Evolutionary conservation across 92 coral and sea anemone species (phyloP), one percentile per base, ranked within the genome.

Genomic region (Nematostella vectensis): DNA sequence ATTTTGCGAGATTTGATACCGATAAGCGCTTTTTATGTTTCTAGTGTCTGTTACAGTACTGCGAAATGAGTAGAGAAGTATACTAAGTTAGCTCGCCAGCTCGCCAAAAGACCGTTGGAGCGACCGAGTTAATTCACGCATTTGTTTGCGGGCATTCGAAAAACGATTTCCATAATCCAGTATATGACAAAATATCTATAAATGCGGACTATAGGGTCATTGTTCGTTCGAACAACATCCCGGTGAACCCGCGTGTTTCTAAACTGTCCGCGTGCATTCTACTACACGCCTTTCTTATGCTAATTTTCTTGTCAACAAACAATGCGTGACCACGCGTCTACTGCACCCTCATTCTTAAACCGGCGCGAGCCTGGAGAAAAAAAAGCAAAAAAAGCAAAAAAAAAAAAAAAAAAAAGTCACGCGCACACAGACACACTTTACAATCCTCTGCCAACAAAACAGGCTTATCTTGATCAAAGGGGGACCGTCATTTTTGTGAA

Each of bases 241-340:
- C 42, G 38, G 39, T 55, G 67, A 62, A 43, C 58, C 94, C 81
- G 87, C 94, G 85, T 85, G 94, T 63, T 72, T 4, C 75, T 65
- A 75, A 33, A 11, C 44, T 6, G 51, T 31, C 72, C 63, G 43
- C 63, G 62, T 55, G 72, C 39, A 48, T 26, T 36, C 58, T 50
- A 55, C 65, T 66, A 36, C 48, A 44, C 31, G 12, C 49, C 38
- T 63, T 85, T 85, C 87, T 85, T 54, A 85, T 85, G 78, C 49
- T 58, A 75, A 85, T 85, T 60, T 51, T 51, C 69, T 66, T 74
- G 87, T 69, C 71, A 58, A 27, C 29, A 44, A 37, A 80, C 87
- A 79, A 85, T 55, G 37, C 57, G 18, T 4, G 42, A 64, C 50
- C 70, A 64, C 70, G 70, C 70, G 70, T 64, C 70, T 25, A 30